Conservation (phyloP, 2,888 invertebrate genomes). For the Marasmarcha lunaedactyla region DNA sequence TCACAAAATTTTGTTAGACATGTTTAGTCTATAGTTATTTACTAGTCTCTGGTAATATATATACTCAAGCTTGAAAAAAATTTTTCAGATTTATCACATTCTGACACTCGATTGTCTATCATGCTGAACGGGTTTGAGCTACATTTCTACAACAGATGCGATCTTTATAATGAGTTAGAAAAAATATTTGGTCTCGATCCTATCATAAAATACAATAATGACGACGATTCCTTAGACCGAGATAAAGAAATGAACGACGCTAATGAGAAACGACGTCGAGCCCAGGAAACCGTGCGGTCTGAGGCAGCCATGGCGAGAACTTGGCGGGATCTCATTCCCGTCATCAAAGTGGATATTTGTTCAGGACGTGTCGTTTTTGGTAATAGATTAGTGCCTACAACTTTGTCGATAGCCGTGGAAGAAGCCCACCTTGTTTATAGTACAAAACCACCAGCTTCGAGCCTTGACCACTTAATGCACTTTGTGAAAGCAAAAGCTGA, state of each 20-base stretch:
- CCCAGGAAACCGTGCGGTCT: slow-evolving; percentile 70
- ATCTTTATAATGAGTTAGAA: slow-evolving; percentile 88
- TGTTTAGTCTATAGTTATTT: background rate
- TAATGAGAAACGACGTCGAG: slow-evolving; percentile 67
- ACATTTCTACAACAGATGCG: slow-evolving; percentile 94
- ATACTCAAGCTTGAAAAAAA: slow-evolving; percentile 4
- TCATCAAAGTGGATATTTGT: slow-evolving; percentile 94
- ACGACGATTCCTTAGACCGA: slow-evolving; percentile 63
- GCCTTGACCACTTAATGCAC: slow-evolving; percentile 95
- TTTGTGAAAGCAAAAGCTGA: slow-evolving; percentile 94
- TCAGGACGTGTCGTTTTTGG: slow-evolving; percentile 95
- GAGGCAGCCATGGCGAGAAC: slow-evolving; percentile 89
- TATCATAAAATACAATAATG: slow-evolving; percentile 77
- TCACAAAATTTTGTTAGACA: too few relatives aligned
- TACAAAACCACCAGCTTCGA: slow-evolving; percentile 94
- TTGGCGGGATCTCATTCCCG: slow-evolving; percentile 96
- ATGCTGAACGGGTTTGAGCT: slow-evolving; percentile 94
- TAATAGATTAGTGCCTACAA: slow-evolving; percentile 93
- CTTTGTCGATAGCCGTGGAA: slow-evolving; percentile 91
- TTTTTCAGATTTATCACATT: slow-evolving; percentile 90
- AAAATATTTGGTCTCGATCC: slow-evolving; percentile 88
- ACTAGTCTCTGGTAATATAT: too few relatives aligned
- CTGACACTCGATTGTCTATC: slow-evolving; percentile 90
- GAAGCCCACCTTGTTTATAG: slow-evolving; percentile 96
- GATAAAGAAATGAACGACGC: slow-evolving; percentile 74